phyloP scores from a whole-genome alignment of 2,888 invertebrate species.

The Anorthoa munda region DNA sequence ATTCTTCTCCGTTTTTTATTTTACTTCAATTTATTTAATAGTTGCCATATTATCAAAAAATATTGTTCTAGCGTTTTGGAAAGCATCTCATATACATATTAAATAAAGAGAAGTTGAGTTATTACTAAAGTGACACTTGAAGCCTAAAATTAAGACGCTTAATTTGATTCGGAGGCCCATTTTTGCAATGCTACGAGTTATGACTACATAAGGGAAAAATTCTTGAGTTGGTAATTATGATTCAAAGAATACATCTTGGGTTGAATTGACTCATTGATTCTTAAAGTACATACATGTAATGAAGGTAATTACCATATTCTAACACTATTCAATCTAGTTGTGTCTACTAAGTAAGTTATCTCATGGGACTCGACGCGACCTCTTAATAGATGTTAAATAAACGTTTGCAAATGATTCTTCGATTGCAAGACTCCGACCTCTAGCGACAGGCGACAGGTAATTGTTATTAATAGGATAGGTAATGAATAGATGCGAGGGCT shows the following conservation, averaged over 20 bases:
- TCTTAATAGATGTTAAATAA: constrained; percentile 29
- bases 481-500: background rate
- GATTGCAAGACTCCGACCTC: background rate
- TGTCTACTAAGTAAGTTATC: constrained; percentile 22
- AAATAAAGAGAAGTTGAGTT: background rate
- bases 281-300: constrained; percentile 7
- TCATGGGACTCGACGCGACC: constrained; percentile 4
- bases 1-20: background rate
- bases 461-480: background rate
- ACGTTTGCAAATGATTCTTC: constrained; percentile 34
- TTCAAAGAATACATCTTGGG: background rate
- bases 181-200: background rate
- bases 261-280: constrained; percentile 15
- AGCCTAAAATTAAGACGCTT: background rate
- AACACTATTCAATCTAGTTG: constrained; percentile 24
- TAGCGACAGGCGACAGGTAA: constrained; percentile 3
- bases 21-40: no score
- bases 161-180: background rate
- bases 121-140: background rate
- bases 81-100: background rate
- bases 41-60: background rate
- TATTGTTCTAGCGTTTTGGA: background rate
- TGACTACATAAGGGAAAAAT: background rate
- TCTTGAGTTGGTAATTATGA: constrained; percentile 10
- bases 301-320: constrained; percentile 15